phyloP scores from a whole-genome alignment of 2,888 invertebrate species.

The Limenitis camilla region DNA sequence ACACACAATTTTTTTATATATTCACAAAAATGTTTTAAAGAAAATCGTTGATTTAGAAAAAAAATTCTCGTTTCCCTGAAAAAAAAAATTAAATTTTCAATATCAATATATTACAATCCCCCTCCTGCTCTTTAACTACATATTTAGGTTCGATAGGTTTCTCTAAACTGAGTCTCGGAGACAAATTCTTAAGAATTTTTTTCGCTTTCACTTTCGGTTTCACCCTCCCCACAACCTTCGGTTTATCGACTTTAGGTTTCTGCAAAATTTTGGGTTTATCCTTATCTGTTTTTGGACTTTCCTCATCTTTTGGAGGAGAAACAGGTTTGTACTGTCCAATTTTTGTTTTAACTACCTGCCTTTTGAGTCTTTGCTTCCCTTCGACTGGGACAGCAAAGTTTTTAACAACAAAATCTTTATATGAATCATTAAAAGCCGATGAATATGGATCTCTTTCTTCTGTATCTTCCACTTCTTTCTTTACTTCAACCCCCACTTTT shows the following conservation, averaged over 20 bases:
- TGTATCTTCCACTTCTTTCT: background rate
- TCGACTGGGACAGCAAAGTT: slow-evolving; percentile 25
- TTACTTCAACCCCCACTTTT: background rate
- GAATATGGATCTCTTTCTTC: slow-evolving; percentile 24
- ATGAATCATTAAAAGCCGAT: slow-evolving; percentile 48
- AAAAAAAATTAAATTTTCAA: slow-evolving; percentile 40
- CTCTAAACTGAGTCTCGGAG: slow-evolving; percentile 13
- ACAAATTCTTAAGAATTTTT: background rate
- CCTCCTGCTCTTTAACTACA: slow-evolving; percentile 54
- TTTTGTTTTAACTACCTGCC: slow-evolving; percentile 39
- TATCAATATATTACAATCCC: slow-evolving; percentile 60
- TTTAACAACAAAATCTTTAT: slow-evolving; percentile 46
- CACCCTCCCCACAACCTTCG: background rate
- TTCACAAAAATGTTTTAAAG: background rate
- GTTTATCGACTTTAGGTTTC: background rate
- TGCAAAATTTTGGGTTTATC: no score
- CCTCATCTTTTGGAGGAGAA: background rate
- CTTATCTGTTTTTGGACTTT: no score
- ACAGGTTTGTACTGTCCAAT: slow-evolving; percentile 44
- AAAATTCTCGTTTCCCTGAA: no score
- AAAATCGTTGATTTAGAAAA: background rate
- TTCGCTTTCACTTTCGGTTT: background rate
- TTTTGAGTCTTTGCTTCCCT: slow-evolving; percentile 11
- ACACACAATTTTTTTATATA: no score
- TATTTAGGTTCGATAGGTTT: slow-evolving; percentile 37